Evolutionary conservation across 2,113 vertebrate genomes (phyloP).

Genomic region (Laterallus jamaicensis): DNA sequence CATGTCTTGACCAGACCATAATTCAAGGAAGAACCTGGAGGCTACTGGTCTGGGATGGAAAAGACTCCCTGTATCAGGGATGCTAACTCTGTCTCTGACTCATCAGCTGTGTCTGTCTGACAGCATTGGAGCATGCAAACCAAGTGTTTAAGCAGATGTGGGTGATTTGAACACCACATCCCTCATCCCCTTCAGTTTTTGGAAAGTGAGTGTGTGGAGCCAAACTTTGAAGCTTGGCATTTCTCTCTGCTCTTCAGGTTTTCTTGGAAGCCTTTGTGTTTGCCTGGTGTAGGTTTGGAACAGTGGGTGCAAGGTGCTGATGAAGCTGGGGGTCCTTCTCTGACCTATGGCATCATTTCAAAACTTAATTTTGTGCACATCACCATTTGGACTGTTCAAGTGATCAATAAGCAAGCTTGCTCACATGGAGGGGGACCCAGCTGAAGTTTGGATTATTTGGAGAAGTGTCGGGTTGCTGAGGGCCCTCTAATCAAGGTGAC

Average conservation of each 20-base stretch:
- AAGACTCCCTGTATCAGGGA: not conserved
- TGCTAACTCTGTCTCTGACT: not conserved
- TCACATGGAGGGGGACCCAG: not conserved
- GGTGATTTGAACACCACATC: not conserved
- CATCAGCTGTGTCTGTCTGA: not conserved
- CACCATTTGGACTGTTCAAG: not conserved
- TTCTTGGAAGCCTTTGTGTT: not conserved
- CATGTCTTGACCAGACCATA: not conserved
- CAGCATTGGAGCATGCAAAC: not conserved
- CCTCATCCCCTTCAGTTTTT: not conserved
- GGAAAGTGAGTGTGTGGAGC: not conserved
- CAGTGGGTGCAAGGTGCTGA: not conserved
- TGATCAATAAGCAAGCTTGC: not conserved
- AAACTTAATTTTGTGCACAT: not conserved
- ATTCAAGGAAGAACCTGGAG: not conserved
- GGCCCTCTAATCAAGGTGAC: slow-evolving; percentile 34
- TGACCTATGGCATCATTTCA: not conserved
- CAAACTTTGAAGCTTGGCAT: not conserved
- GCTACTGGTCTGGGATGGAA: not conserved
- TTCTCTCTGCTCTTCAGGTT: not conserved
- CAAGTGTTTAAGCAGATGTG: not conserved
- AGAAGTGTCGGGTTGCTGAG: slow-evolving; percentile 1
- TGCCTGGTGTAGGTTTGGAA: not conserved
- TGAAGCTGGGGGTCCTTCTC: not conserved
- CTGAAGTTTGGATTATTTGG: not conserved